Evolutionary conservation across 2,113 vertebrate species (phyloP), one percentile per base, ranked within the genome.

Genomic region (Cephalopholis sonnerati): DNA sequence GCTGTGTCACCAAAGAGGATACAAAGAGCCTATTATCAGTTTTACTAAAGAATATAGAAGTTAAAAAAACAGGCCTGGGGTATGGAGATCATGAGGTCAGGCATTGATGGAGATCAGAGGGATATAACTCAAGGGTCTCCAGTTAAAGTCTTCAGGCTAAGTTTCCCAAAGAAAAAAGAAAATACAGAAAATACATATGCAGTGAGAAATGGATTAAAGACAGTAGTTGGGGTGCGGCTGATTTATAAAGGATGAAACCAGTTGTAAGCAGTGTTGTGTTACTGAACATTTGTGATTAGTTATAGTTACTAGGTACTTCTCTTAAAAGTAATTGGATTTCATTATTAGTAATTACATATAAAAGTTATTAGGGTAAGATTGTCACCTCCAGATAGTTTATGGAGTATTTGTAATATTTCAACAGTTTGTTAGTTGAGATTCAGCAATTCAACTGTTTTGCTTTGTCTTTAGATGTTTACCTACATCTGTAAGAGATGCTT

Each of bases 201-300:
- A 41, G 58, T 46, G 41, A 29, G 62, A 68, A 62, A 1, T 65
- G 59, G 15, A 48, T 57, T 29, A 39, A 74, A 57, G n/a, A 51
- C 10, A 46, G 22, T 51, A 12, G 11, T 25, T 17, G 24, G 20
- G 15, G 10, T 51, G 10, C 16, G 44, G 44, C 58, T 53, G 44
- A 80, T 51, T 70, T 80, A 39, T 69, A 63, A 68, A 9, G 16
- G 61, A 20, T 15, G 9, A 50, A 65, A 25, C 50, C 44, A 55
- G 12, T 24, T 17, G 39, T 29, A 39, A 44, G 41, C 41, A 44
- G 41, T 44, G 10, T 9, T 44, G 41, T 44, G 8, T 44, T 44
- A 1, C 41, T 44, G 11, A 44, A 36, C 2, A 44, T 44, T 44
- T 44, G 11, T 9, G 2, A 11, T 9, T 44, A 12, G 41, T 44